phyloP scores from a whole-genome alignment of 2,888 invertebrate species.

The Cyclophora punctaria region DNA sequence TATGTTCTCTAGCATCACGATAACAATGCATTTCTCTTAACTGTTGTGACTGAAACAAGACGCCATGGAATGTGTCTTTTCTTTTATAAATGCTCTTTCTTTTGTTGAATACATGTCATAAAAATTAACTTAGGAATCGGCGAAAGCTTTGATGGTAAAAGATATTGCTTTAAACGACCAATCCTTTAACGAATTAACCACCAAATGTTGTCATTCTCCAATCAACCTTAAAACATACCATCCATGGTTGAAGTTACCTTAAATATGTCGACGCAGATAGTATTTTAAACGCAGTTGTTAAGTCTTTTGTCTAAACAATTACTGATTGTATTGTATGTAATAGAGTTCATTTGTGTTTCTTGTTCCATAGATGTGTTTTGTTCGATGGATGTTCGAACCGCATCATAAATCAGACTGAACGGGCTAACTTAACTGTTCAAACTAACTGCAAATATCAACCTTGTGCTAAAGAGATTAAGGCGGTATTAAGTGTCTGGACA shows the following conservation, averaged over 20 bases:
- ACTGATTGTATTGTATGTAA: constrained; percentile 68
- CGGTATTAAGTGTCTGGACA: too few species aligned
- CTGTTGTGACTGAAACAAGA: constrained; percentile 42
- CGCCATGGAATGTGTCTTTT: constrained; percentile 51
- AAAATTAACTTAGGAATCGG: constrained; percentile 68
- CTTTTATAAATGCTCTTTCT: constrained; percentile 45
- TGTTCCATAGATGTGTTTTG: constrained; percentile 66
- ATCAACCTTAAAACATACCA: too few species aligned
- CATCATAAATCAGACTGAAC: constrained; percentile 68
- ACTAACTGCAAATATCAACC: too few species aligned
- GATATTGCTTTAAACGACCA: constrained; percentile 31
- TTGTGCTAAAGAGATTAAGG: too few species aligned
- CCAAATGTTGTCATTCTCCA: too few species aligned
- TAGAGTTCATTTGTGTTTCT: constrained; percentile 67
- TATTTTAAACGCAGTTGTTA: constrained; percentile 3
- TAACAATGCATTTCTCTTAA: constrained; percentile 13
- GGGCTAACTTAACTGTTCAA: constrained; percentile 27
- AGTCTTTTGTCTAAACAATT: constrained; percentile 71
- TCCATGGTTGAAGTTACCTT: too few species aligned
- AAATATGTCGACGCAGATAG: too few species aligned
- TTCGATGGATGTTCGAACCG: constrained; percentile 64
- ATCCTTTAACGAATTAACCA: too few species aligned
- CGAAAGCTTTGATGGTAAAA: constrained; percentile 64
- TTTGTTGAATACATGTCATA: constrained; percentile 63
- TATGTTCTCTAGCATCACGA: too few species aligned